Evolutionary conservation across 2,888 invertebrate species (phyloP).

Genomic region (Synanthedon andrenaeformis): DNA sequence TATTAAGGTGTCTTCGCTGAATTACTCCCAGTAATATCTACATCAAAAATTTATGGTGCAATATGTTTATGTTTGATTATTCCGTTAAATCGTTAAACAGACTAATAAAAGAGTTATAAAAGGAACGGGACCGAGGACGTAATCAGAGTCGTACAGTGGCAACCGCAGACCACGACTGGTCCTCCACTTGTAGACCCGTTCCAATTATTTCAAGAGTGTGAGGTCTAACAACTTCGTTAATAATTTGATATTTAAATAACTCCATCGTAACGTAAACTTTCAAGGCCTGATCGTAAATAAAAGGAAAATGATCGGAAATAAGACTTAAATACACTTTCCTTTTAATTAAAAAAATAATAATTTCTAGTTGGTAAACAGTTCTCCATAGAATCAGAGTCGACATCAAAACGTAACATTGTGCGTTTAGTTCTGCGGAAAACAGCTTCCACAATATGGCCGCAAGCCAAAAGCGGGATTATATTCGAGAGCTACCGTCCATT

Average conservation of each 20-base stretch:
- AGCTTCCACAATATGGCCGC: conserved; percentile 19
- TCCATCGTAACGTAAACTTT: background rate
- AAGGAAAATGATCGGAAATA: too few relatives aligned
- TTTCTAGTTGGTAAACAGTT: too few relatives aligned
- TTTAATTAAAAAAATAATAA: too few relatives aligned
- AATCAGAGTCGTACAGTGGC: conserved; percentile 23
- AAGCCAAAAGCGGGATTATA: conserved; percentile 21
- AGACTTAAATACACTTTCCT: too few relatives aligned
- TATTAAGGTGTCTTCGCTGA: too few relatives aligned
- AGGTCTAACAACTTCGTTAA: background rate
- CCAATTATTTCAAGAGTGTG: conserved; percentile 12
- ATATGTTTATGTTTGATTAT: too few relatives aligned
- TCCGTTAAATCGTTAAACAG: background rate
- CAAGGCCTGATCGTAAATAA: too few relatives aligned
- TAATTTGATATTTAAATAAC: background rate
- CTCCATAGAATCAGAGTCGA: too few relatives aligned
- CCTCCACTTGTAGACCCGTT: conserved; percentile 16
- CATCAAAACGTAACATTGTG: conserved; percentile 4
- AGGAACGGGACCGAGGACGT: conserved; percentile 26
- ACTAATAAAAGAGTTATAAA: conserved; percentile 10
- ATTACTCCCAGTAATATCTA: too few relatives aligned
- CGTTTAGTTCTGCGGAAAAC: conserved; percentile 15
- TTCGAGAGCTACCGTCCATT: conserved; percentile 19
- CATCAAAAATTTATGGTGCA: too few relatives aligned
- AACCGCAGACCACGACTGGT: conserved; percentile 37